Conservation (phyloP, 2,113 vertebrate genomes). For the Rutilus rutilus region DNA sequence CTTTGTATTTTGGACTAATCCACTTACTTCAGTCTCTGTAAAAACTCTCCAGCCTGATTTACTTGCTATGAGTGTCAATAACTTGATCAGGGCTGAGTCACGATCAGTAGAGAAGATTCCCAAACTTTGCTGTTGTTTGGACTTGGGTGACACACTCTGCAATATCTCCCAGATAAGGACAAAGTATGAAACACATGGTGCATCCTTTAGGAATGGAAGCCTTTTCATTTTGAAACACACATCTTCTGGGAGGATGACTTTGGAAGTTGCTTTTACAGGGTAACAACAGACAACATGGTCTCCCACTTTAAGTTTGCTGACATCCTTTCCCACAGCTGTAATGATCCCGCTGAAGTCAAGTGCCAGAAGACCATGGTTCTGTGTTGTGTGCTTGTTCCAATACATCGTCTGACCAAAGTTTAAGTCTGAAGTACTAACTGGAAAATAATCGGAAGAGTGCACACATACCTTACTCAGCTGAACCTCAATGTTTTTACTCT, state of each 20-base stretch:
- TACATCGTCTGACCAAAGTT: conserved; percentile 79
- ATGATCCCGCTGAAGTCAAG: conserved; percentile 84
- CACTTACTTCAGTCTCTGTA: conserved; percentile 52
- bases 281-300: conserved; percentile 82
- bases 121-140: conserved; percentile 69
- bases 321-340: conserved; percentile 73
- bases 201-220: conserved; percentile 73
- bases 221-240: conserved; percentile 76
- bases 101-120: conserved; percentile 74
- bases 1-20: conserved; percentile 53
- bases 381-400: conserved; percentile 74
- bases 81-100: conserved; percentile 73
- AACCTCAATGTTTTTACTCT: conserved; percentile 73
- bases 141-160: conserved; percentile 60
- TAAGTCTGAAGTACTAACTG: conserved; percentile 78
- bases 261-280: conserved; percentile 72
- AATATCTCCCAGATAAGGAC: conserved; percentile 82
- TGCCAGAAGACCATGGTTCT: conserved; percentile 76
- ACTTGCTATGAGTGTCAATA: conserved; percentile 75
- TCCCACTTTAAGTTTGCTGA: conserved; percentile 77
- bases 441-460: conserved; percentile 86
- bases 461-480: conserved; percentile 76
- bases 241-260: conserved; percentile 74
- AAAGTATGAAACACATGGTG: conserved; percentile 83
- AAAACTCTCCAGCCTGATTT: conserved; percentile 79